phyloP scores from a whole-genome alignment of 2,888 invertebrate species.

The Hermaeophaga mercurialis region DNA sequence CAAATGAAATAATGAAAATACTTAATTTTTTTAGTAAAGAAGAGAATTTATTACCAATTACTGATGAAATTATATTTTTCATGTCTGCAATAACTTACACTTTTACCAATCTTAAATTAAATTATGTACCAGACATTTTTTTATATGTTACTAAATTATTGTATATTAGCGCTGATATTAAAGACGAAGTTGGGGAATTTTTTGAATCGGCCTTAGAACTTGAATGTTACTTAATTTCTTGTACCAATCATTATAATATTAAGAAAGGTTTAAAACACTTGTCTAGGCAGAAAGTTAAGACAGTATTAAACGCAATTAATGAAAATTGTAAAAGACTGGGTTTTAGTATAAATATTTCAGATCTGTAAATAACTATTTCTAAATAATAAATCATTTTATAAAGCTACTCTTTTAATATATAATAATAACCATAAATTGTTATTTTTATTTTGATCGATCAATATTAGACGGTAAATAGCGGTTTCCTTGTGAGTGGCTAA shows the following conservation, averaged over 20 bases:
- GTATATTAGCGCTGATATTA: constrained; percentile 34
- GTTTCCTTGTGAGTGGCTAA: too few relatives aligned
- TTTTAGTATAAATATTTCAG: constrained; percentile 18
- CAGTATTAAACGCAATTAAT: constrained; percentile 34
- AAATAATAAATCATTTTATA: too few relatives aligned
- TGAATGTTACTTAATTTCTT: constrained; percentile 44
- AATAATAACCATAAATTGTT: too few relatives aligned
- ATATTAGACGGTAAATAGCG: too few relatives aligned
- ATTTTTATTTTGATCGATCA: too few relatives aligned
- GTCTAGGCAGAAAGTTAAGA: constrained; percentile 33
- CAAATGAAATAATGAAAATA: constrained; percentile 39
- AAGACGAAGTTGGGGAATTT: constrained; percentile 38
- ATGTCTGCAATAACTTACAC: constrained; percentile 45
- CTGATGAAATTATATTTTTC: constrained; percentile 44
- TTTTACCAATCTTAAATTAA: constrained; percentile 39
- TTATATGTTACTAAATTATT: constrained; percentile 40
- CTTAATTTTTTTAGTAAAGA: constrained; percentile 41
- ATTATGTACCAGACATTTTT: constrained; percentile 41
- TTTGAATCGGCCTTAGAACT: constrained; percentile 43
- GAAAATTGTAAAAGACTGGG: constrained; percentile 35
- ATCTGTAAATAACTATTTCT: too few relatives aligned
- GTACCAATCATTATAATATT: constrained; percentile 34
- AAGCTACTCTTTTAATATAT: too few relatives aligned
- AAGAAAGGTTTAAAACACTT: constrained; percentile 38
- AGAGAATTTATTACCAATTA: constrained; percentile 46